A percentile compares a stretch with the other conserved stretches of the same genome.
Conservation (phyloP, 2,113 vertebrate genomes). For the Castor canadensis region DNA sequence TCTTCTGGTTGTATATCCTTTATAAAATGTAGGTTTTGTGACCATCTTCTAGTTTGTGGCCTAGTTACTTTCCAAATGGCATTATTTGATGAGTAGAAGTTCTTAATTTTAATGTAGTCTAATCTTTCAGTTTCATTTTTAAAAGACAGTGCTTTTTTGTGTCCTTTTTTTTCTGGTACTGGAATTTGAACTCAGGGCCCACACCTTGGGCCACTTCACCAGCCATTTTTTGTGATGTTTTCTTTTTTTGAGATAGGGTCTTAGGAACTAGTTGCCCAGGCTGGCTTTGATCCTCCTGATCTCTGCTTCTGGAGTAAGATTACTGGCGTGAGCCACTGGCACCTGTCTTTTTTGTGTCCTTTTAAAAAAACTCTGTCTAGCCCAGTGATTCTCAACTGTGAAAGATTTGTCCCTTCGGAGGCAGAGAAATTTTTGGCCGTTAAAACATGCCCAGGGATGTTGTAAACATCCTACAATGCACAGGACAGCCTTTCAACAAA, state of each 20-base stretch:
- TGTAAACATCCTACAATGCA: rapidly evolving
- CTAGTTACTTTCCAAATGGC: background rate
- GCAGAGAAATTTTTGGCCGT: background rate
- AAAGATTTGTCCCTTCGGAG: rapidly evolving
- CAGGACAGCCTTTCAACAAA: background rate
- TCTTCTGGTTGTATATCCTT: background rate
- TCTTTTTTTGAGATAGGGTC: too few relatives aligned
- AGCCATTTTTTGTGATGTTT: too few relatives aligned
- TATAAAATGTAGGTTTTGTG: background rate
- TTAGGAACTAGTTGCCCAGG: too few relatives aligned
- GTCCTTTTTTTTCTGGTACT: too few relatives aligned
- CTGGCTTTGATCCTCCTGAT: too few relatives aligned
- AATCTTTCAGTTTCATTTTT: background rate
- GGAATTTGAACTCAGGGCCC: too few relatives aligned
- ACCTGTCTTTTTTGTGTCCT: background rate
- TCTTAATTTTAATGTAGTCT: background rate
- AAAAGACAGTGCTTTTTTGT: background rate
- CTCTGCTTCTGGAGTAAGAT: too few relatives aligned
- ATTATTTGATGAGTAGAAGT: background rate
- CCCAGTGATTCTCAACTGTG: background rate
- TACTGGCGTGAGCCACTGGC: too few relatives aligned
- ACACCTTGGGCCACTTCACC: too few relatives aligned
- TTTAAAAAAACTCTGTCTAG: background rate
- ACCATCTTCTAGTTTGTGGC: background rate
- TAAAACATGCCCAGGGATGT: background rate